These are phyloP conservation scores for Apodemia mormo DNA, from an alignment of 2,888 invertebrate species.

Conservation along the genomic window DNA sequence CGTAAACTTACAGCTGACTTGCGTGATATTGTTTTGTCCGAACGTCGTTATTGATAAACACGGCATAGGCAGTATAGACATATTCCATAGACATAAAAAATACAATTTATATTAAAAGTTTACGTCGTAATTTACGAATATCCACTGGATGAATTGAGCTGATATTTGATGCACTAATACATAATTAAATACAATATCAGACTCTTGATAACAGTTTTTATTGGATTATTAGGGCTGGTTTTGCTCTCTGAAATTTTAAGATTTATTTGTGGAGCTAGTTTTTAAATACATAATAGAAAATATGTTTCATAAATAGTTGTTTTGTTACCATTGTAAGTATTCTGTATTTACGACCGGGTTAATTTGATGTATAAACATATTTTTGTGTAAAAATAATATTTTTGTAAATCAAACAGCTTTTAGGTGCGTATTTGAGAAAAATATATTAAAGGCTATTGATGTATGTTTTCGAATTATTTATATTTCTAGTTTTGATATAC, in stretches of 20 bases:
- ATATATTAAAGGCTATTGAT: background rate
- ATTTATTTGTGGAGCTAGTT: background rate
- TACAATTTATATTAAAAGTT: no score
- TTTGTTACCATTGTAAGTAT: no score
- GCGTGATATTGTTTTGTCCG: slow-evolving; percentile 17
- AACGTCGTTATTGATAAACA: background rate
- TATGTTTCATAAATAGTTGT: no score
- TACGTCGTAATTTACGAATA: no score
- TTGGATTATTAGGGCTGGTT: background rate
- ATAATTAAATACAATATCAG: background rate
- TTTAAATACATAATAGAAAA: no score
- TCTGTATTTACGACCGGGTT: no score
- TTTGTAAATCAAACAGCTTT: background rate
- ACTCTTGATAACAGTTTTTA: background rate
- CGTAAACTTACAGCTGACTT: slow-evolving; percentile 32
- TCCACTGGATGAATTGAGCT: no score
- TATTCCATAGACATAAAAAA: no score
- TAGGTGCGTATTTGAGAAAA: background rate
- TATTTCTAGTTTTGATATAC: no score
- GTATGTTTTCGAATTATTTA: background rate
- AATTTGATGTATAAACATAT: background rate
- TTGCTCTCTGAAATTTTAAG: background rate
- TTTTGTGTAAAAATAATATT: background rate
- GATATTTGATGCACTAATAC: background rate
- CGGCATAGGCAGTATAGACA: no score